Conservation (phyloP, 2,113 vertebrate genomes). For the Mesoclemmys tuberculata region DNA sequence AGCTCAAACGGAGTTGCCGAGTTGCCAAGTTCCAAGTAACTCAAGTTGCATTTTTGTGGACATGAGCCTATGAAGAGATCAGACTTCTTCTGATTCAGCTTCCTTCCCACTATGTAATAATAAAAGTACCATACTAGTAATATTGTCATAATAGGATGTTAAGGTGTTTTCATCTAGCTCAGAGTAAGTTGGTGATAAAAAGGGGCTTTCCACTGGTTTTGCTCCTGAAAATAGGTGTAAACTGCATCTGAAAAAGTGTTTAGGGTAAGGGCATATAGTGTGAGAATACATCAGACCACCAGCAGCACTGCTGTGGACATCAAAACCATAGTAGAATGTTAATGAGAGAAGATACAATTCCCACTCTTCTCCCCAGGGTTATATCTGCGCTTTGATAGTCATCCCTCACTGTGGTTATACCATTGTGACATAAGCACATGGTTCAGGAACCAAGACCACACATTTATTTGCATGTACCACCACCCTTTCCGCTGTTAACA, state of each 20-base stretch:
- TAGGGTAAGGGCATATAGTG: neutral
- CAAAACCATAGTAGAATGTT: neutral
- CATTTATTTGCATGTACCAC: neutral
- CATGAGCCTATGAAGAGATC: neutral
- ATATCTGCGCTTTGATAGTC: neutral
- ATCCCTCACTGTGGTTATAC: neutral
- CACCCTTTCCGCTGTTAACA: neutral
- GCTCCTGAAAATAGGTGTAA: too few species aligned
- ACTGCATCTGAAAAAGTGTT: too few species aligned
- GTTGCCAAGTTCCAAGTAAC: neutral
- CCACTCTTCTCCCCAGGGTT: neutral
- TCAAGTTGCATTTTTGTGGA: neutral
- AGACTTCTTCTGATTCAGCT: neutral
- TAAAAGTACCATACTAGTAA: neutral
- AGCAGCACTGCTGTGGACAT: neutral
- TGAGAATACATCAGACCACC: neutral
- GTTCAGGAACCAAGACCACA: neutral
- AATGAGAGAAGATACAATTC: fast-evolving
- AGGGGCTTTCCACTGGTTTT: too few species aligned
- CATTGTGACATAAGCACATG: neutral
- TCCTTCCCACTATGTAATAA: neutral
- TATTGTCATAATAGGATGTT: neutral
- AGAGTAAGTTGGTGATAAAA: neutral
- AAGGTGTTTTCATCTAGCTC: neutral
- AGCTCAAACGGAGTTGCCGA: too few species aligned